Base-by-base conservation (phyloP, 2,797 vertebrate genomes). In the Alosa sapidissima region DNA sequence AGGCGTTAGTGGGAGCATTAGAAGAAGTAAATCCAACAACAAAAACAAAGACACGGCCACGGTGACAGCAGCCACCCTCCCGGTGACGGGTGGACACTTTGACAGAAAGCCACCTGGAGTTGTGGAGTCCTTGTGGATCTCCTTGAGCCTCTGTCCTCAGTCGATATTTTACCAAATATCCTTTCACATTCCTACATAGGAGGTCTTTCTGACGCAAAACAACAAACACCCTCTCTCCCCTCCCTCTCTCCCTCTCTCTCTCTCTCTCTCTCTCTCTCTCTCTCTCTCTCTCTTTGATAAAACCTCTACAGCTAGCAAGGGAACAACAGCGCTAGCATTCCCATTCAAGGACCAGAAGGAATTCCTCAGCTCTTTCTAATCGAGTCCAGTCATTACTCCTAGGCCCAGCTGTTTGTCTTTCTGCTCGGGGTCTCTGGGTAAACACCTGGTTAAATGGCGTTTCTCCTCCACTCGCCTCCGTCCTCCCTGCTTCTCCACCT, bases 371-470 rank as follows among this genome's bases (percentile, higher is more conserved):
- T 84, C 82, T 68, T 85, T 72, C 85, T 49, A 72, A 81, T 81
- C 83, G 52, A 85, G 87, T 86, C 90, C 87, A 86, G 89, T 90
- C 89, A 91, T 92, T 90, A 85, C 87, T 87, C 84, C 87, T 3
- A 41, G 3, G 5, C 68, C 68, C 72, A 45, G 41, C 87, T 94
- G 91, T 95, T 95, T 95, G 94, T 90, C 88, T 94, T 95, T 94
- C 94, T 94, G 93, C 94, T 95, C 90, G 88, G 81, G 91, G 92
- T 93, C 92, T 47, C 87, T 92, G 90, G 85, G 93, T 92, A 95
- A 95, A 95, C 90, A 94, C 91, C 91, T 90, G 86, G 72, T 90
- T 87, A 89, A 93, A 92, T 87, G 89, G 86, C 65, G 68, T 89
- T 84, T 36, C n/a, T 85, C 81, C 24, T 85, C 49, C 82, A 54